Percentiles rank a stretch among this genome's conserved stretches.
Conservation (phyloP, 2,113 vertebrate genomes). For the Dicrurus megarhynchus region DNA sequence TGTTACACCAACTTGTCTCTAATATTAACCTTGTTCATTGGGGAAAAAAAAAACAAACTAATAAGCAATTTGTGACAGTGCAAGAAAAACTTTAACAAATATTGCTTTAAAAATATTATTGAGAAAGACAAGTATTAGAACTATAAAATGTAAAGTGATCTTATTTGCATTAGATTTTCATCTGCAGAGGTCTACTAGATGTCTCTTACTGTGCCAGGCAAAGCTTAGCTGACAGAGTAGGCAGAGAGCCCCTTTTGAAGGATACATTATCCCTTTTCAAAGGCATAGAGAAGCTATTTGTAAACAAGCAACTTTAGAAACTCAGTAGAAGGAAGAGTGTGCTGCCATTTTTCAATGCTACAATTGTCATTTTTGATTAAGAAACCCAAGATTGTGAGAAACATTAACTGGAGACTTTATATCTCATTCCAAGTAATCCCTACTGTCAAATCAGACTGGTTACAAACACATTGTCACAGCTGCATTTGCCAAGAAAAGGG, state of each 20-base stretch:
- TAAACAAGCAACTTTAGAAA: constrained; percentile 70
- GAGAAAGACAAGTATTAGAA: constrained; percentile 78
- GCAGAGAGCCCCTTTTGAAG: constrained; percentile 63
- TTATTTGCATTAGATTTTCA: constrained; percentile 79
- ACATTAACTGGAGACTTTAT: constrained; percentile 32
- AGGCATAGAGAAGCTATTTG: constrained; percentile 73
- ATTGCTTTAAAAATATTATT: constrained; percentile 78
- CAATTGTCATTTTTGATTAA: constrained; percentile 30
- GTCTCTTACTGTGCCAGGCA: constrained; percentile 66
- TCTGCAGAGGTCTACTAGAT: constrained; percentile 75
- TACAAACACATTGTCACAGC: constrained; percentile 38
- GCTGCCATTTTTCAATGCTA: constrained; percentile 63
- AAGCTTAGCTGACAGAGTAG: constrained; percentile 69
- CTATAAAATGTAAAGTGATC: constrained; percentile 76
- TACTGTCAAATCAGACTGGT: background rate
- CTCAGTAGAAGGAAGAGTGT: constrained; percentile 67
- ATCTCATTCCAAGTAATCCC: constrained; percentile 34
- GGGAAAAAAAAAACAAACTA: constrained; percentile 41
- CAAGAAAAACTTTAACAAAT: constrained; percentile 75
- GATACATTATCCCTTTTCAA: constrained; percentile 76
- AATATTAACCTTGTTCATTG: constrained; percentile 60
- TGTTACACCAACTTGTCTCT: constrained; percentile 68
- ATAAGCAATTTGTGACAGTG: constrained; percentile 74
- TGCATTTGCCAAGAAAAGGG: constrained; percentile 66
- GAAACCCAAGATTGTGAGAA: background rate